Percentiles rank a stretch among this genome's conserved stretches.
Conservation (phyloP, 2,113 vertebrate species). For the Phasianus colchicus region DNA sequence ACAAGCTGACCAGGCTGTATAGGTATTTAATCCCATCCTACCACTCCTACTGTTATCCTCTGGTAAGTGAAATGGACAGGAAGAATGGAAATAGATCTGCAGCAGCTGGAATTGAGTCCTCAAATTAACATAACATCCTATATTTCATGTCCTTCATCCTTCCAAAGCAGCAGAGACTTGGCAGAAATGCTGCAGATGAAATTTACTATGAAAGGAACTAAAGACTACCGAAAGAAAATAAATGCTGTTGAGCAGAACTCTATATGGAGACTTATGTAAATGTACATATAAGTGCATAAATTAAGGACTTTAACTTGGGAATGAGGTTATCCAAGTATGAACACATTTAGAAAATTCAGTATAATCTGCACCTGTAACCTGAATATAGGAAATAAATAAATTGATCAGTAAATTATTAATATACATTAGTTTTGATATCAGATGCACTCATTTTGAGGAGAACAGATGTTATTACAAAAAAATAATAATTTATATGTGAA, state of each 20-base stretch:
- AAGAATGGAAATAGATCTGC: rapidly evolving
- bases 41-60: rapidly evolving
- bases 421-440: neutral
- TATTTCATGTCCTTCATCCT: neutral
- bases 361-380: rapidly evolving
- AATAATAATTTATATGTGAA: neutral
- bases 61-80: neutral
- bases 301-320: neutral
- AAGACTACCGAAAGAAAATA: neutral
- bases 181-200: neutral
- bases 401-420: neutral
- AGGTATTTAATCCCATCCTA: neutral
- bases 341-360: neutral
- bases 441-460: rapidly evolving
- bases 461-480: neutral
- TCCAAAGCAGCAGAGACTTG: neutral
- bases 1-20: neutral
- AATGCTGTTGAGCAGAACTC: rapidly evolving
- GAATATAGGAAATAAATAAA: neutral
- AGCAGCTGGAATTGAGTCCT: neutral
- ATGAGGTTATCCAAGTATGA: neutral
- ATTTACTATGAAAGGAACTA: neutral
- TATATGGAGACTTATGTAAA: rapidly evolving
- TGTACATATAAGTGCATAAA: neutral
- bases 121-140: neutral